Percentiles rank a stretch among this genome's conserved stretches.
These are phyloP conservation scores for Pterois miles DNA, from an alignment of 2,797 vertebrate genomes.

Conservation along the genomic window DNA sequence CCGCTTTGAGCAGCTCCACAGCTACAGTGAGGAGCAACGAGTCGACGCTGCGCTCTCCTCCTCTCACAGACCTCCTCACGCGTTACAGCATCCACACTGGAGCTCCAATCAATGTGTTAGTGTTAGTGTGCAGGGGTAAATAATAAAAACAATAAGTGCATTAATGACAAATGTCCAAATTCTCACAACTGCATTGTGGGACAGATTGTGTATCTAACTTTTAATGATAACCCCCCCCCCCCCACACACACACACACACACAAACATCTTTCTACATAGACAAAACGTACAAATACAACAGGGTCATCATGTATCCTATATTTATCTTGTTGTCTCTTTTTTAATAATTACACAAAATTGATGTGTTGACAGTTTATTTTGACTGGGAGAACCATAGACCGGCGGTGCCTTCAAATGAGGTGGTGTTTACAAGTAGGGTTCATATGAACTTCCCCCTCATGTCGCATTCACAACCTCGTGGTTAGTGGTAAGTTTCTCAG, in stretches of 20 bases:
- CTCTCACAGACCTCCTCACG: no score
- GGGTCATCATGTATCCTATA: no score
- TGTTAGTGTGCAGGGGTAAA: background rate
- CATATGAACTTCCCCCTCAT: no score
- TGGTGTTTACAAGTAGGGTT: no score
- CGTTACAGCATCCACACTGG: background rate
- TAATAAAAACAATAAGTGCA: background rate
- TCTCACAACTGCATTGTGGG: conserved; percentile 1
- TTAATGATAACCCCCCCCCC: conserved; percentile 1
- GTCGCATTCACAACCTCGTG: no score
- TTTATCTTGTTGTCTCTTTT: no score
- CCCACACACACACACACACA: no score
- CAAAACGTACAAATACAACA: background rate
- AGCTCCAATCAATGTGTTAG: background rate
- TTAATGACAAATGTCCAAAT: conserved; percentile 14
- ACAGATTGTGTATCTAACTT: conserved; percentile 26
- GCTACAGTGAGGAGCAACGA: background rate
- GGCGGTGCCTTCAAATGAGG: no score
- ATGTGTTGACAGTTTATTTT: no score
- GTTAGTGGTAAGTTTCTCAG: no score
- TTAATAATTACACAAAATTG: no score
- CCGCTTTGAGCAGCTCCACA: conserved; percentile 20
- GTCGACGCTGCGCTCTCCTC: background rate
- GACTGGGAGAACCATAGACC: no score
- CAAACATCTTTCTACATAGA: background rate